Conservation (phyloP, 1,140 invertebrate genomes). For the Drosophila sucinea region DNA sequence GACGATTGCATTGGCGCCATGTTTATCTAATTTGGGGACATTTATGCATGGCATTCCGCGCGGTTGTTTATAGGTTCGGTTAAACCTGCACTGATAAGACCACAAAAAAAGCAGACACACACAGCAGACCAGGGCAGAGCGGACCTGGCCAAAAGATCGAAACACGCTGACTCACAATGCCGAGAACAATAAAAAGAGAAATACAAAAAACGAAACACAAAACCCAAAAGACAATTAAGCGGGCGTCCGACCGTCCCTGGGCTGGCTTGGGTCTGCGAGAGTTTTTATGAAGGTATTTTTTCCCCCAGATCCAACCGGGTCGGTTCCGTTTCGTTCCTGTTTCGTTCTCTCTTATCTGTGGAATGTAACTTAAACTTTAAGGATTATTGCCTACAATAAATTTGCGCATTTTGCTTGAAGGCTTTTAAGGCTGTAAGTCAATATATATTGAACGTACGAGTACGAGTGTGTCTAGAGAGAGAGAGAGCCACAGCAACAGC, state of each 20-base stretch:
- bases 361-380: conserved; percentile 82
- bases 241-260: conserved; percentile 38
- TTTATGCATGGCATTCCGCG: conserved; percentile 83
- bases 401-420: conserved; percentile 52
- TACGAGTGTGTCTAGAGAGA: background rate
- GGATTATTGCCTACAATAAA: conserved; percentile 82
- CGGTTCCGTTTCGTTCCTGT: conserved; percentile 44
- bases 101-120: conserved; percentile 7
- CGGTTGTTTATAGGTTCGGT: conserved; percentile 83
- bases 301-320: conserved; percentile 5
- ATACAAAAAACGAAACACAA: background rate
- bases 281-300: conserved; percentile 70
- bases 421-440: conserved; percentile 69
- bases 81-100: conserved; percentile 83
- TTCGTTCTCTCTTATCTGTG: conserved; percentile 68
- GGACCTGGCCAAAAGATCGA: conserved; percentile 14
- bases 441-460: conserved; percentile 32
- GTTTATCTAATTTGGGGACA: conserved; percentile 83
- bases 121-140: background rate
- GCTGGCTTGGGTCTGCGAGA: conserved; percentile 28
- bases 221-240: conserved; percentile 46
- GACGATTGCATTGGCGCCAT: conserved; percentile 83
- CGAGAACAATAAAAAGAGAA: conserved; percentile 37
- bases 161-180: conserved; percentile 52
- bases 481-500: too few relatives aligned